Conservation (phyloP, 2,888 invertebrate species). For the Pterostichus niger region DNA sequence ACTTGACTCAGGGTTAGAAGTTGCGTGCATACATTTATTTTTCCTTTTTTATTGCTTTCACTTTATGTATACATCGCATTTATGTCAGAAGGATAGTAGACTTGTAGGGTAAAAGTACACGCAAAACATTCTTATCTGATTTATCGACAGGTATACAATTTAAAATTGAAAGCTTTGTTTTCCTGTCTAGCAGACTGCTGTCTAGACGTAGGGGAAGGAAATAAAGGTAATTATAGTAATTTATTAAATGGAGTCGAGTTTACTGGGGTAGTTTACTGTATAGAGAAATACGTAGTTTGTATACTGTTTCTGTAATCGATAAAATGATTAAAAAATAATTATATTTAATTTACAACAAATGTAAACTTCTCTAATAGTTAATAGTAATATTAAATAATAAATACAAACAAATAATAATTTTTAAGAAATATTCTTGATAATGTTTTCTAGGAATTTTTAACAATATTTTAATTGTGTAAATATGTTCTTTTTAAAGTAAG, state of each 20-base stretch:
- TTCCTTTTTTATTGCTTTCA: constrained; percentile 8
- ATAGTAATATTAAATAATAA: no score
- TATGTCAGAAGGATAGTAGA: constrained; percentile 20
- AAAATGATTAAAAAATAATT: no score
- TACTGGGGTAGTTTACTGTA: neutral
- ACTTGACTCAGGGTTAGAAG: neutral
- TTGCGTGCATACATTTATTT: constrained; percentile 9
- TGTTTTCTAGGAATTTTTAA: no score
- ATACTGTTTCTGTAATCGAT: neutral
- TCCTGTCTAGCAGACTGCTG: neutral
- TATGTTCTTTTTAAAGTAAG: no score
- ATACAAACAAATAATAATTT: no score
- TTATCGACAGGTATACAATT: constrained; percentile 12
- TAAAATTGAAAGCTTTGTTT: constrained; percentile 18
- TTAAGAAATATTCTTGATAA: no score
- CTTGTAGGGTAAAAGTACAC: neutral
- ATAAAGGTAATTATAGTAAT: constrained; percentile 9
- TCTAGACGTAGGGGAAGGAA: constrained; percentile 38
- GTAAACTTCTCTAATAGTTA: no score
- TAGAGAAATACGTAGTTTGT: neutral
- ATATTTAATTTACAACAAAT: no score
- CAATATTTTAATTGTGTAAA: no score
- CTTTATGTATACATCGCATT: constrained; percentile 19
- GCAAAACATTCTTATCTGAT: constrained; percentile 2
- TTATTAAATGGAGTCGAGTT: constrained; percentile 11